phyloP scores from a whole-genome alignment of 1,140 invertebrate species.

The Trialeurodes vaporariorum region DNA sequence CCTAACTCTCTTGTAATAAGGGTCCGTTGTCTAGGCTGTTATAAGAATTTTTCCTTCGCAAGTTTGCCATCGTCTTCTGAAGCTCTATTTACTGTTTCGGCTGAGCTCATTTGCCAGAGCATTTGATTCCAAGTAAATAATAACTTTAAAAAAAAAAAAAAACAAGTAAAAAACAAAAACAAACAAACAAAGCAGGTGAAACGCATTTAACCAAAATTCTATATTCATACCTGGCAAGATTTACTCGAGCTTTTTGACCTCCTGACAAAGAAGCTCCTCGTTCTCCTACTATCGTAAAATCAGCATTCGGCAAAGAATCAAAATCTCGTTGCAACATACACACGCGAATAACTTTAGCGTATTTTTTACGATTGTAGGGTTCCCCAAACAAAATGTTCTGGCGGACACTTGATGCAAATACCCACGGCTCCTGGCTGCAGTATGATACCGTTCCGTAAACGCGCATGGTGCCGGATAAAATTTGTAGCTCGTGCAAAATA shows the following conservation, averaged over 20 bases:
- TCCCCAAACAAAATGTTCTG: conserved; percentile 91
- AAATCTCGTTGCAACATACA: conserved; percentile 41
- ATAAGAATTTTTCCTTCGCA: too few relatives aligned
- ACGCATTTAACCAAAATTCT: too few relatives aligned
- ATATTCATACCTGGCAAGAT: conserved; percentile 68
- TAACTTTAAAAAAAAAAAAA: too few relatives aligned
- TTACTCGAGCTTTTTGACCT: conserved; percentile 79
- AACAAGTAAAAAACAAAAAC: too few relatives aligned
- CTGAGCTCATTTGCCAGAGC: too few relatives aligned
- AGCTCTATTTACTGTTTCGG: too few relatives aligned
- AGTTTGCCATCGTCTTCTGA: too few relatives aligned
- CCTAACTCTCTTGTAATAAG: too few relatives aligned
- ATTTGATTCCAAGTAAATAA: too few relatives aligned
- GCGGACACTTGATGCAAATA: conserved; percentile 74
- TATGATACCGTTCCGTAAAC: neutral
- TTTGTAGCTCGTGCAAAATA: neutral
- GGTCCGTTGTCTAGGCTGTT: too few relatives aligned
- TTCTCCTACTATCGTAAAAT: conserved; percentile 70
- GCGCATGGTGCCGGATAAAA: neutral
- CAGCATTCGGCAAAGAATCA: conserved; percentile 44
- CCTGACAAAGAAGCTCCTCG: conserved; percentile 78
- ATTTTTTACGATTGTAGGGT: conserved; percentile 60
- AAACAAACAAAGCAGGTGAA: too few relatives aligned
- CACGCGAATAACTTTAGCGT: conserved; percentile 39
- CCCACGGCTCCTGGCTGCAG: conserved; percentile 68